These are phyloP conservation scores for Araneus ventricosus DNA, from an alignment of 1,140 invertebrate genomes.

Conservation along the genomic window DNA sequence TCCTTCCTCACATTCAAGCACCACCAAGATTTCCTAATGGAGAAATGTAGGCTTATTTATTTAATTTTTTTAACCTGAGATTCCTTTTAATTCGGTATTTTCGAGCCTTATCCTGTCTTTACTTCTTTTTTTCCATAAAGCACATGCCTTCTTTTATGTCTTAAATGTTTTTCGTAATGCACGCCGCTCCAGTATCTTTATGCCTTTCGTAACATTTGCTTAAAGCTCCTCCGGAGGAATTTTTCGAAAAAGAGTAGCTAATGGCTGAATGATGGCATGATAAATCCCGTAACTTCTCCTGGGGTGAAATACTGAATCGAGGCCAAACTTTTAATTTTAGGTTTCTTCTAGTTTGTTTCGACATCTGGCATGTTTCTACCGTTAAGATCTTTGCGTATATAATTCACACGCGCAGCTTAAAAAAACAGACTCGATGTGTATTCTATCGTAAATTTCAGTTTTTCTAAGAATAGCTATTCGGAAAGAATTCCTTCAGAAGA, in stretches of 20 bases:
- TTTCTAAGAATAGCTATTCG: constrained; percentile 24
- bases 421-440: not conserved
- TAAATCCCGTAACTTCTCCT: constrained; percentile 34
- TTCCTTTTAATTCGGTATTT: not conserved
- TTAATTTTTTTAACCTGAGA: not conserved
- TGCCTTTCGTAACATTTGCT: constrained; percentile 21
- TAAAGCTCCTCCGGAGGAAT: not conserved
- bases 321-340: not conserved
- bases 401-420: not conserved
- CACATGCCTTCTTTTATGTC: not conserved
- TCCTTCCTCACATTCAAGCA: no score
- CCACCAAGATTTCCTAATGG: no score
- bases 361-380: constrained; percentile 11
- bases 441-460: constrained; percentile 15
- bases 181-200: constrained; percentile 20
- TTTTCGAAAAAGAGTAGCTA: constrained; percentile 40
- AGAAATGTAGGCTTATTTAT: not conserved
- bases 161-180: not conserved
- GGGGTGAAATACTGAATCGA: constrained; percentile 23
- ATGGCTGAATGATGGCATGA: constrained; percentile 50
- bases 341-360: constrained; percentile 29
- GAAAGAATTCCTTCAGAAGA: constrained; percentile 3
- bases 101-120: not conserved
- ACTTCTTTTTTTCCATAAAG: not conserved
- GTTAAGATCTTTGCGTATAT: not conserved